Conservation (phyloP, 2,888 invertebrate species). For the Athalia cordata region DNA sequence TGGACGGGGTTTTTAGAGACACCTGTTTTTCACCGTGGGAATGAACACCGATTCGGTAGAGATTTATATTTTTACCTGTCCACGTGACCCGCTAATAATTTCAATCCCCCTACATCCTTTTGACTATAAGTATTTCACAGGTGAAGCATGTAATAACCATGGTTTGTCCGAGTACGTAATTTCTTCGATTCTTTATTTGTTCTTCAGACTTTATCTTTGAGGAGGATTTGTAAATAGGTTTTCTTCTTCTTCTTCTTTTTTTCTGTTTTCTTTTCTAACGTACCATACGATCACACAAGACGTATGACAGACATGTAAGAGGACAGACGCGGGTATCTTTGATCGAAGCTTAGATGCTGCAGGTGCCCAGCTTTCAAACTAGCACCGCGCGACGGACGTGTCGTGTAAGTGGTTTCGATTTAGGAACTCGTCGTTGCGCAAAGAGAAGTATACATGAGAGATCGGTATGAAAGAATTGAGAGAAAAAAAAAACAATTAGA, state of each 20-base stretch:
- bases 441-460: background rate
- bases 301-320: too few relatives aligned
- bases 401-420: background rate
- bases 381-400: too few relatives aligned
- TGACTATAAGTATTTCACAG: background rate
- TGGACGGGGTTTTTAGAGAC: conserved; percentile 14
- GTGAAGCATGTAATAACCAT: too few relatives aligned
- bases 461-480: background rate
- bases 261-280: too few relatives aligned
- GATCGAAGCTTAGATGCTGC: background rate
- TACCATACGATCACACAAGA: too few relatives aligned
- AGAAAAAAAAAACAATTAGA: background rate
- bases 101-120: background rate
- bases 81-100: conserved; percentile 40
- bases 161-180: too few relatives aligned
- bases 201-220: too few relatives aligned
- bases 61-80: conserved; percentile 23
- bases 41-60: conserved; percentile 24
- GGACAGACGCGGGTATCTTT: background rate
- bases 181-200: too few relatives aligned
- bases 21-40: conserved; percentile 45
- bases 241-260: too few relatives aligned
- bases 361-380: background rate
- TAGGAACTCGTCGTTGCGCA: conserved; percentile 1
- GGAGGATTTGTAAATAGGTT: too few relatives aligned